Conservation (phyloP, 2,888 invertebrate species). For the Drosophila nr. perissopoda region DNA sequence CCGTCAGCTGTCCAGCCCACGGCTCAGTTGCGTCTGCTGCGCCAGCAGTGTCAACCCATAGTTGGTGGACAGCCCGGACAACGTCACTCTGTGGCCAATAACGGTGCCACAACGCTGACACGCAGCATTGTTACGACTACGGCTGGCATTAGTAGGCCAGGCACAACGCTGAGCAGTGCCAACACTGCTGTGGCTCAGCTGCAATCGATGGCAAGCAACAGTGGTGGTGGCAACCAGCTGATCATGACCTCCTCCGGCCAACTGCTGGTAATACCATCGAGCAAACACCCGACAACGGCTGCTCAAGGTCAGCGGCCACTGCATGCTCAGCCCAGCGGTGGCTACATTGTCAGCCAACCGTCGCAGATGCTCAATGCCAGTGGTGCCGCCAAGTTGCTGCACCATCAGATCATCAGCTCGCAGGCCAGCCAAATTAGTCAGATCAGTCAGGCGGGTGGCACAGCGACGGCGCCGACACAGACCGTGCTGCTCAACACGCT, state of each 20-base stretch:
- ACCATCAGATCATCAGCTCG: constrained; percentile 69
- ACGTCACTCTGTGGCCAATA: constrained; percentile 81
- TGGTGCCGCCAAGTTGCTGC: constrained; percentile 61
- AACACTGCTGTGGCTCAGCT: constrained; percentile 61
- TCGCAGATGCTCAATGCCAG: constrained; percentile 52
- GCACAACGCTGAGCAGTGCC: constrained; percentile 57
- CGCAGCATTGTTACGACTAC: constrained; percentile 91
- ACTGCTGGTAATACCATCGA: constrained; percentile 83
- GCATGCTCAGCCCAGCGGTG: constrained; percentile 56
- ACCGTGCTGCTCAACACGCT: constrained; percentile 93
- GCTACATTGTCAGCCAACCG: constrained; percentile 62
- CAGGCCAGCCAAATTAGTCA: constrained; percentile 59
- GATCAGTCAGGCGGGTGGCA: constrained; percentile 29
- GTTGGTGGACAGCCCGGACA: constrained; percentile 30
- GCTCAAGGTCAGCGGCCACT: constrained; percentile 53
- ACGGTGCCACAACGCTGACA: constrained; percentile 83
- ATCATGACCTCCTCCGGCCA: constrained; percentile 85
- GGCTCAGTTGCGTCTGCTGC: constrained; percentile 62
- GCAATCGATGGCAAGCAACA: constrained; percentile 76
- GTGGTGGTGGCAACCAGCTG: constrained; percentile 80
- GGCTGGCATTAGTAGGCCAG: constrained; percentile 90
- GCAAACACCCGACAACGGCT: constrained; percentile 54
- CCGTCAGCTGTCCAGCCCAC: constrained; percentile 21
- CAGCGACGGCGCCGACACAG: constrained; percentile 86
- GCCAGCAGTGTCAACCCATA: constrained; percentile 46